phyloP scores from a whole-genome alignment of 2,797 vertebrate genomes.

The Apogon hyalosoma region DNA sequence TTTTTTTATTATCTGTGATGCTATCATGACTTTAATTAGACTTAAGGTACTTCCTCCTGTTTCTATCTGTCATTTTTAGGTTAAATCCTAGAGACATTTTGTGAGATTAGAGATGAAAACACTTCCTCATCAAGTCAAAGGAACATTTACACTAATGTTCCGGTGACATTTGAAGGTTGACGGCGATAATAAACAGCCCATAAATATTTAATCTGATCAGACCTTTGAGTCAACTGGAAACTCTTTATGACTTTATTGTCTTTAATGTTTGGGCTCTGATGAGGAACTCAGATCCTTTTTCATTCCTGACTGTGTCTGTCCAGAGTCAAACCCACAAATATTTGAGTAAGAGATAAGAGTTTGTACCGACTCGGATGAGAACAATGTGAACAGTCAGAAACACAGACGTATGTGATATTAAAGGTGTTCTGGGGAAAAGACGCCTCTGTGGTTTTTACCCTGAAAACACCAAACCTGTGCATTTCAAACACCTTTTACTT shows the following conservation, averaged over 20 bases:
- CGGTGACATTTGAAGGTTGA: too few relatives aligned
- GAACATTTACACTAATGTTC: too few relatives aligned
- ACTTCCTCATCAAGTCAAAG: too few relatives aligned
- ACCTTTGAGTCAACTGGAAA: slow-evolving; percentile 24
- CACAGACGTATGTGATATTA: background rate
- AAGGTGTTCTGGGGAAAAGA: background rate
- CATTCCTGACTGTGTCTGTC: background rate
- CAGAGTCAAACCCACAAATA: slow-evolving; percentile 58
- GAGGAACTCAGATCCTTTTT: background rate
- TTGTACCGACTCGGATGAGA: background rate
- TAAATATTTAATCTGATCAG: background rate
- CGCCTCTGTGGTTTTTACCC: too few relatives aligned
- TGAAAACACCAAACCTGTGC: too few relatives aligned
- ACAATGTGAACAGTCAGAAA: background rate
- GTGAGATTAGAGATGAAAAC: too few relatives aligned
- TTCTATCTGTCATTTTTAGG: too few relatives aligned
- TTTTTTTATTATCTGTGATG: too few relatives aligned
- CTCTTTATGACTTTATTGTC: background rate
- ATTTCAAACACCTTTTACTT: background rate
- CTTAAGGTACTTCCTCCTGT: too few relatives aligned
- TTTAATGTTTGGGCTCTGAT: background rate
- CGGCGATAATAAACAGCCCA: background rate
- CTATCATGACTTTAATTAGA: too few relatives aligned
- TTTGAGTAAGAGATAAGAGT: slow-evolving; percentile 71
- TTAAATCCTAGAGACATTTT: too few relatives aligned